A percentile compares a stretch with the other conserved stretches of the same genome.
These are phyloP conservation scores for Ceyx margarethae DNA, from an alignment of 2,113 vertebrate species.

Conservation along the genomic window DNA sequence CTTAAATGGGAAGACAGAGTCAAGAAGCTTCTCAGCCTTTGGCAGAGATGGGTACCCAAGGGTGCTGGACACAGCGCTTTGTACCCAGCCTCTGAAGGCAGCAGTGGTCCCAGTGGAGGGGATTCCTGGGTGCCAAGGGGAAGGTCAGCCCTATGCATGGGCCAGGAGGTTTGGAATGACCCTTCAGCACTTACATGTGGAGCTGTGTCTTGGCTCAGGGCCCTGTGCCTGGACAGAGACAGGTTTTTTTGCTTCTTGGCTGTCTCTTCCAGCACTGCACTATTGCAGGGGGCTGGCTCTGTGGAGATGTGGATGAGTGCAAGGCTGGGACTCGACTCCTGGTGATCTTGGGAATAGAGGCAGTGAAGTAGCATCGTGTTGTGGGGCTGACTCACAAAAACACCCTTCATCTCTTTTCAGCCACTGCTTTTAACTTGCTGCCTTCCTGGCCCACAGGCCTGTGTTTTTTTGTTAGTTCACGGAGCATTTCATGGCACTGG, in stretches of 20 bases:
- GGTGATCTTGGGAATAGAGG: not conserved
- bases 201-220: not conserved
- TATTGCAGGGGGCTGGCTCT: not conserved
- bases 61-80: not conserved
- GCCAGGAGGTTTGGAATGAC: not conserved
- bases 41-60: accelerated
- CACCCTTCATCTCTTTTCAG: not conserved
- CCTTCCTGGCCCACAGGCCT: not conserved
- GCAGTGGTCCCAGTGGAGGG: not conserved
- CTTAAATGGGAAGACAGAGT: not conserved
- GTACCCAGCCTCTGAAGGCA: accelerated
- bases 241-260: not conserved
- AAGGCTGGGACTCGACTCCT: not conserved
- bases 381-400: not conserved
- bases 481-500: not conserved
- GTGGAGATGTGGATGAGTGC: not conserved
- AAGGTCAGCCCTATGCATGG: not conserved
- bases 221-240: not conserved
- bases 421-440: not conserved
- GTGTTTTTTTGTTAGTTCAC: not conserved
- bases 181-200: accelerated
- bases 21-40: accelerated
- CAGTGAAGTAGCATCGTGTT: not conserved
- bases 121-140: not conserved
- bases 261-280: not conserved